These are phyloP conservation scores for Halcyon leucocephala DNA, from an alignment of 2,797 vertebrate species.

Conservation along the genomic window DNA sequence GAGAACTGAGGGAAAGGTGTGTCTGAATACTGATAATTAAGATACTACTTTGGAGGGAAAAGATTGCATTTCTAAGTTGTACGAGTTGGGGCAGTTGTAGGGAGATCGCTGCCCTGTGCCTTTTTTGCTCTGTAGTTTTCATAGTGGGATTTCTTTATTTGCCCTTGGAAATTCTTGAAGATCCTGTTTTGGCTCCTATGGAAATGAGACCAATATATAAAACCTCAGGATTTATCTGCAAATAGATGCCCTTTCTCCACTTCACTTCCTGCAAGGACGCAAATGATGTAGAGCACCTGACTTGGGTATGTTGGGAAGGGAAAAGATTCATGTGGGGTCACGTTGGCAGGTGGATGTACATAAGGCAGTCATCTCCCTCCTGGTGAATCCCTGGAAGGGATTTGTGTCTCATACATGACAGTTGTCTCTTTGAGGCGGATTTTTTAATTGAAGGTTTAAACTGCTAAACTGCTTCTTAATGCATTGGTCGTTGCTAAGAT, in stretches of 20 bases:
- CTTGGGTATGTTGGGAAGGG: not conserved
- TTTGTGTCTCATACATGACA: not conserved
- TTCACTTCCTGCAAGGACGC: not conserved
- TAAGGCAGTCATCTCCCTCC: fast-evolving
- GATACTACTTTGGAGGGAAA: not conserved
- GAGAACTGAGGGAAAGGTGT: not conserved
- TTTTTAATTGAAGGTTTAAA: constrained; percentile 24
- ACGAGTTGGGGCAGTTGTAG: not conserved
- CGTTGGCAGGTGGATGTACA: not conserved
- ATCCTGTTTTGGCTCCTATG: not conserved
- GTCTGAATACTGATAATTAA: not conserved
- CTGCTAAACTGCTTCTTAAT: constrained; percentile 23
- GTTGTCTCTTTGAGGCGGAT: not conserved
- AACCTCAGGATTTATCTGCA: not conserved
- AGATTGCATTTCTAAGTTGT: not conserved
- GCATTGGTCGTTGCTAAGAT: constrained; percentile 60
- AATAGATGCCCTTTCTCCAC: not conserved
- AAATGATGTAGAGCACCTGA: fast-evolving
- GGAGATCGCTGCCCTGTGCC: not conserved
- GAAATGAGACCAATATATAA: not conserved
- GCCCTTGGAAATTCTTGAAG: not conserved
- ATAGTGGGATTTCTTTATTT: not conserved
- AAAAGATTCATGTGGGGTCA: fast-evolving
- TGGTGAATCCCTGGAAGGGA: fast-evolving
- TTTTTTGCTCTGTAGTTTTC: not conserved